Evolutionary conservation across 2,888 invertebrate species (phyloP).

Genomic region (Pherbina coryleti): DNA sequence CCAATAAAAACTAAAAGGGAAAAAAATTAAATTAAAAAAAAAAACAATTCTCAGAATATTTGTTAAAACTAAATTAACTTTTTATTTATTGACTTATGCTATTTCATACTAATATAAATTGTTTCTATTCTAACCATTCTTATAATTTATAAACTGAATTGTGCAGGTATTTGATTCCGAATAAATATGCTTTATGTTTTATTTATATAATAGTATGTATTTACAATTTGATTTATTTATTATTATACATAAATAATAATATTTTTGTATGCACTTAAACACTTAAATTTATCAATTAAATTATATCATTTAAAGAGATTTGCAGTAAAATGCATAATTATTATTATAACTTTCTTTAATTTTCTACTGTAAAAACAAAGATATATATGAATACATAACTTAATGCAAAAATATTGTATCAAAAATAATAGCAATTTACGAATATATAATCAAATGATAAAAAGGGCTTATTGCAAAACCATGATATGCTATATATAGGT

Average conservation of each 20-base stretch:
- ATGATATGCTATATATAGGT: constrained; percentile 3
- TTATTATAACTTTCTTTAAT: background rate
- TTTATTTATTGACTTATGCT: too few species aligned
- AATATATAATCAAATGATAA: constrained; percentile 10
- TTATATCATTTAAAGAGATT: constrained; percentile 4
- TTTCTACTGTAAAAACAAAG: constrained; percentile 21
- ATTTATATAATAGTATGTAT: background rate
- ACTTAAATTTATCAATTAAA: background rate
- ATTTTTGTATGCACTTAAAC: background rate
- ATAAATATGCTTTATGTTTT: background rate
- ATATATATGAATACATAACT: constrained; percentile 3
- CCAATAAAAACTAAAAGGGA: background rate
- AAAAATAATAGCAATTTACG: constrained; percentile 8
- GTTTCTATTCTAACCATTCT: too few species aligned
- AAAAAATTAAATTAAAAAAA: too few species aligned
- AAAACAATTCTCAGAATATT: too few species aligned
- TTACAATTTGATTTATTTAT: constrained; percentile 7
- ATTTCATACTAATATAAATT: too few species aligned
- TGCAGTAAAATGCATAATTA: background rate
- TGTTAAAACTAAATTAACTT: too few species aligned
- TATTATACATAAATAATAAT: background rate
- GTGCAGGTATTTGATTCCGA: background rate
- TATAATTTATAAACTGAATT: too few species aligned
- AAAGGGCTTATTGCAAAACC: too few species aligned
- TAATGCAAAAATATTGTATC: constrained; percentile 4